phyloP scores from a whole-genome alignment of 2,113 vertebrate species.

The Notothenia coriiceps region DNA sequence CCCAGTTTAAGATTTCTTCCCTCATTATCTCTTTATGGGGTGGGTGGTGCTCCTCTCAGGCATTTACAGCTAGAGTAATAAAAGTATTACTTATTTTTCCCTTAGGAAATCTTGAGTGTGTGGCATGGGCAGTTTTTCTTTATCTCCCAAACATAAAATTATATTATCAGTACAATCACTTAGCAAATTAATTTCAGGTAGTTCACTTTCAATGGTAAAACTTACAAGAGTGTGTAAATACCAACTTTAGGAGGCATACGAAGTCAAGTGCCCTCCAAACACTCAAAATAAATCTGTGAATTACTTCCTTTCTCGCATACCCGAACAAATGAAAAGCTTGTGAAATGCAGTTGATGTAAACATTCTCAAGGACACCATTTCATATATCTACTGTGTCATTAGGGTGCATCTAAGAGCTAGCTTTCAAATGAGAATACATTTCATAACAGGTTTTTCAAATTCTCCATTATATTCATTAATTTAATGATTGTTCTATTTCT shows the following conservation, averaged over 20 bases:
- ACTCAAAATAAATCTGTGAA: slow-evolving; percentile 13
- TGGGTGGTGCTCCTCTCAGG: background rate
- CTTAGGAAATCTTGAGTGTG: background rate
- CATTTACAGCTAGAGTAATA: slow-evolving; percentile 3
- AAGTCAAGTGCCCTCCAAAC: background rate
- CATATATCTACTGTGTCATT: background rate
- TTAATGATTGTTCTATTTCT: background rate
- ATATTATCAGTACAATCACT: background rate
- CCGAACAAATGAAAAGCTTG: background rate
- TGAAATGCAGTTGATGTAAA: background rate
- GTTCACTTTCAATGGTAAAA: background rate
- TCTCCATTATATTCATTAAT: background rate
- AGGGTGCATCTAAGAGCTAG: slow-evolving; percentile 6
- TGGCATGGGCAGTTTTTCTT: background rate
- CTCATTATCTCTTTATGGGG: slow-evolving; percentile 23
- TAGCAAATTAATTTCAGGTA: background rate
- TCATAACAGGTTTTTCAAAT: background rate
- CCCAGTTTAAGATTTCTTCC: slow-evolving; percentile 14
- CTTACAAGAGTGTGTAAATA: background rate
- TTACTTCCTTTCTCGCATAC: background rate
- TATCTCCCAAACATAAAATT: background rate
- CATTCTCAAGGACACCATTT: background rate
- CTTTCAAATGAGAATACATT: background rate
- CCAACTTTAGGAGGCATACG: background rate
- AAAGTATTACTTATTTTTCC: background rate